Evolutionary conservation across 2,797 vertebrate species (phyloP).

Genomic region (Sarcophilus harrisii): DNA sequence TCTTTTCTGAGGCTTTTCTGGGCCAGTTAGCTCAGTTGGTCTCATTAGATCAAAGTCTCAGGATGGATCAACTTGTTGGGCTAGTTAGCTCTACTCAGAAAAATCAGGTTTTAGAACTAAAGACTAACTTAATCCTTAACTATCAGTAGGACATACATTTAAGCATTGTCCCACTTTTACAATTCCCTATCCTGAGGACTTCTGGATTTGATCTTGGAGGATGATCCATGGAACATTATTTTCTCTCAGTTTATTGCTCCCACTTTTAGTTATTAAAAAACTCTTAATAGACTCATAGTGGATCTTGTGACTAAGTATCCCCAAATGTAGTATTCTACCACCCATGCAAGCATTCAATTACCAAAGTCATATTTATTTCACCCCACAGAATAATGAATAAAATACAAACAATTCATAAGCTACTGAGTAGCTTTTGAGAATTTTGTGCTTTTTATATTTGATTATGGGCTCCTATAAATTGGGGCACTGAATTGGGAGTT

Average conservation of each 20-base stretch:
- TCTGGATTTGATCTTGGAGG: background rate
- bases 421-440: too few relatives aligned
- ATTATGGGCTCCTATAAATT: too few relatives aligned
- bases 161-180: background rate
- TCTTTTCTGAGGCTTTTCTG: slow-evolving; percentile 25
- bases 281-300: background rate
- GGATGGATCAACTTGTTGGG: background rate
- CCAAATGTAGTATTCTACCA: background rate
- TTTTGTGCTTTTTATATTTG: too few relatives aligned
- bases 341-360: background rate
- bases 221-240: background rate
- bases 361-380: background rate
- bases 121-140: background rate
- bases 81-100: background rate
- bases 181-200: background rate
- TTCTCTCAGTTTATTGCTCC: background rate
- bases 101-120: background rate
- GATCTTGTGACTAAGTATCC: background rate
- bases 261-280: background rate
- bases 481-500: background rate
- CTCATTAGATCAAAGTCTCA: background rate
- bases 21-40: background rate
- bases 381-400: background rate
- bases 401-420: background rate
- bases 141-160: background rate